phyloP scores from a whole-genome alignment of 1,140 invertebrate genomes.

The Lepidurus packardi region DNA sequence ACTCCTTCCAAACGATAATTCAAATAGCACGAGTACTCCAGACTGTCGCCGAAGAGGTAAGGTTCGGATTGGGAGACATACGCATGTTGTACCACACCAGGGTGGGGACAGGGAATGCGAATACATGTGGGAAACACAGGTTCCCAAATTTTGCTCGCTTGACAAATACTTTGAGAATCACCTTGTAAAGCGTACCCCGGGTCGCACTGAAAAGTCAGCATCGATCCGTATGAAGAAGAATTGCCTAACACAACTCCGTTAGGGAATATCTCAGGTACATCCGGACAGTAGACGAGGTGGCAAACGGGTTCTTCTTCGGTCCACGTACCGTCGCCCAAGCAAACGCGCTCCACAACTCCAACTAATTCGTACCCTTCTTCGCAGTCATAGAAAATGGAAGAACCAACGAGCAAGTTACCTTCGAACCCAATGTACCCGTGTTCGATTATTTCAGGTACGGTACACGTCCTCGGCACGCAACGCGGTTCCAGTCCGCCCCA shows the following conservation, averaged over 20 bases:
- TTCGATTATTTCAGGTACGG: constrained; percentile 37
- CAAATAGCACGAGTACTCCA: constrained; percentile 43
- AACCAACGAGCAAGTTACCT: constrained; percentile 34
- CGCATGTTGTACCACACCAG: constrained; percentile 28
- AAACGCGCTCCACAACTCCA: constrained; percentile 42
- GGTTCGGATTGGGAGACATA: constrained; percentile 27
- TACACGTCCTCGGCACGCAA: constrained; percentile 35
- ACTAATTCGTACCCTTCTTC: constrained; percentile 45
- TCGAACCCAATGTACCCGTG: constrained; percentile 37
- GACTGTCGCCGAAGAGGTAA: constrained; percentile 23
- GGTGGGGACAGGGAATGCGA: constrained; percentile 32
- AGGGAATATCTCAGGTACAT: constrained; percentile 35
- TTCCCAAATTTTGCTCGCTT: constrained; percentile 37
- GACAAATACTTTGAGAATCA: constrained; percentile 33
- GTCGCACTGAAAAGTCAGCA: constrained; percentile 38
- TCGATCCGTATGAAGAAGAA: constrained; percentile 35
- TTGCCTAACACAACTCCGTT: constrained; percentile 35
- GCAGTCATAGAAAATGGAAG: constrained; percentile 43
- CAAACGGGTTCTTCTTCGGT: constrained; percentile 43
- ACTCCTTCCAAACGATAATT: constrained; percentile 41
- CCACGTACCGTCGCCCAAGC: constrained; percentile 45
- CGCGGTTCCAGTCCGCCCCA: constrained; percentile 36
- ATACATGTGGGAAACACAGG: constrained; percentile 37
- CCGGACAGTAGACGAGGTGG: constrained; percentile 39
- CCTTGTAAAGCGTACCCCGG: constrained; percentile 38